Evolutionary conservation across 2,888 invertebrate genomes (phyloP), one percentile per base, ranked within the genome.

Genomic region (Nycteola revayana): DNA sequence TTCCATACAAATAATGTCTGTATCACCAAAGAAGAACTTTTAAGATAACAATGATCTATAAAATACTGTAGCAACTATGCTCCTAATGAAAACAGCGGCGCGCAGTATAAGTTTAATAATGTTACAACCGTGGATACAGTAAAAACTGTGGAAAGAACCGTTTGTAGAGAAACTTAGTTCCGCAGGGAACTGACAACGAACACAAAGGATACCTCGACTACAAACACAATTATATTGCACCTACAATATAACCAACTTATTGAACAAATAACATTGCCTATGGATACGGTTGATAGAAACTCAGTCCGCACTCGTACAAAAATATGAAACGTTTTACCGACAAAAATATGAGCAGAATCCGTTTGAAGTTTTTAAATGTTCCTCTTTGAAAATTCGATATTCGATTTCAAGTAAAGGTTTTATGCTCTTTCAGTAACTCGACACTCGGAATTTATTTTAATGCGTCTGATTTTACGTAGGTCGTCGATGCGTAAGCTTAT

Each of bases 121-220:
- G 52, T 28, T 38, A 37, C 34, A 33, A 27, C 37, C 35, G 23
- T 35, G 36, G 42, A 58, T 52, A 60, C 49, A n/a, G 54, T 50
- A 56, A 56, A 47, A 56, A 36, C 36, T 42, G 48, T 42, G 51
- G 29, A 63, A 60, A 58, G 56, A 59, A 49, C 48, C 60, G 65
- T 65, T 67, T 59, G 64, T 56, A 53, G 63, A 56, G 47, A 33
- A 68, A 69, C 66, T 73, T 69, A 10, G 39, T 34, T 48, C 40
- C 40, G 36, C 34, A 29, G 57, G 51, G 48, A 47, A 29, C 41
- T 26, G 9, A 38, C 24, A 36, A 34, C 35, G 33, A 36, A 46
- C 39, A 43, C 49, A 50, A 52, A 50, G 35, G 44, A 49, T 47
- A 21, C 37, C 24, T 17, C 28, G 28, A 7, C 7, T 18, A 6